Evolutionary conservation across 2,113 vertebrate genomes (phyloP).

Genomic region (Camelus bactrianus): DNA sequence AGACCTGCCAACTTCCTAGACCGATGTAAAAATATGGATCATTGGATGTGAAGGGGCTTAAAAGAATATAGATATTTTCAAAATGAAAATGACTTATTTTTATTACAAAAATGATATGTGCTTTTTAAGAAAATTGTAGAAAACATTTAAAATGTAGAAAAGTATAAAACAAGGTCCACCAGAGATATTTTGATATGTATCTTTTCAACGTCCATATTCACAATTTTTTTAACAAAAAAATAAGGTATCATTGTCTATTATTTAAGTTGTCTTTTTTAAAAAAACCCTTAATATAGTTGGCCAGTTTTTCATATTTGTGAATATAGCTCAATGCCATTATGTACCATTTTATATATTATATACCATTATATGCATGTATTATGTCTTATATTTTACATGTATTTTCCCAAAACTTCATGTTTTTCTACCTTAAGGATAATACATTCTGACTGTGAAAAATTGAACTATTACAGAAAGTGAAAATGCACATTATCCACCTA

Average conservation of each 20-base stretch:
- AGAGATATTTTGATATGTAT: neutral
- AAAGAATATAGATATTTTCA: neutral
- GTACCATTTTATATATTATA: neutral
- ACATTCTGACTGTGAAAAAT: neutral
- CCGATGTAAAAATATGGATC: neutral
- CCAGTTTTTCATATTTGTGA: neutral
- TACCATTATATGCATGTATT: neutral
- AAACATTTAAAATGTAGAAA: conserved; percentile 24
- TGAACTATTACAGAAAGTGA: neutral
- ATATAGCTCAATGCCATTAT: neutral
- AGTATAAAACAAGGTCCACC: neutral
- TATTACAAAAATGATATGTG: neutral
- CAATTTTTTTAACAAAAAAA: neutral
- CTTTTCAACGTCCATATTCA: neutral
- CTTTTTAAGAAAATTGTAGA: neutral
- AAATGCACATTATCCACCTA: neutral
- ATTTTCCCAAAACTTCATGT: neutral
- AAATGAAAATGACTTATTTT: conserved; percentile 23
- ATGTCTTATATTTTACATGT: neutral
- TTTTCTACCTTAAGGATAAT: neutral
- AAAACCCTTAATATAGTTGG: neutral
- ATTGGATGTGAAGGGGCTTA: neutral
- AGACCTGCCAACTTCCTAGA: neutral
- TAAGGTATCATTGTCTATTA: neutral
- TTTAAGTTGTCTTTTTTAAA: neutral